A percentile compares a stretch with the other conserved stretches of the same genome.
Conservation (phyloP, 2,113 vertebrate species). For the Hippocampus comes region DNA sequence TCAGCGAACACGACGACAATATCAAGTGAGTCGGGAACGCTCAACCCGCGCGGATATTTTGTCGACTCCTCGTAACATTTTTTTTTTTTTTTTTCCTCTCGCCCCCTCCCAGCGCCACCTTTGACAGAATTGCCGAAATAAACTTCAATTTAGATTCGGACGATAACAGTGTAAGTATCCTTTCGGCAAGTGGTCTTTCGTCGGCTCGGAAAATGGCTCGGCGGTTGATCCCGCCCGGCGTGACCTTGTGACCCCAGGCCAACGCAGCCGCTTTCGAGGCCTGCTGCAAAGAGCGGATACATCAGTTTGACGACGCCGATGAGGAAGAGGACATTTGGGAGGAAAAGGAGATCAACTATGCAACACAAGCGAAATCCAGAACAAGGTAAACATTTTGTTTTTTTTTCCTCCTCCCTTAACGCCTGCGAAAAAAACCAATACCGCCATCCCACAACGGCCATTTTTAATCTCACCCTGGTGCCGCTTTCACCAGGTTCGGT, state of each 20-base stretch:
- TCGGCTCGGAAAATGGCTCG: too few species aligned
- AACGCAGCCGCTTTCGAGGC: conserved; percentile 89
- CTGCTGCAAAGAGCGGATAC: conserved; percentile 90
- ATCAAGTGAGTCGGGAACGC: conserved; percentile 78
- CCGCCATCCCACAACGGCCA: not conserved
- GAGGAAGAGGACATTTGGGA: conserved; percentile 98
- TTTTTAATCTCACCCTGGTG: not conserved
- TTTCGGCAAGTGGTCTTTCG: not conserved
- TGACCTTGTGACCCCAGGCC: conserved; percentile 69
- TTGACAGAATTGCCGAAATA: conserved; percentile 93
- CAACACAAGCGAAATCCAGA: conserved; percentile 83
- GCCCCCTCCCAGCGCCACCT: conserved; percentile 78
- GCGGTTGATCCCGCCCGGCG: not conserved
- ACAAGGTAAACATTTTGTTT: conserved; percentile 74
- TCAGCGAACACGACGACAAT: conserved; percentile 92
- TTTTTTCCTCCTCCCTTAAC: too few species aligned
- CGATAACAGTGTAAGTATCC: conserved; percentile 87
- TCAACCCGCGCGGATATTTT: not conserved
- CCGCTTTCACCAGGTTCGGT: conserved; percentile 77
- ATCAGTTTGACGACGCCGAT: conserved; percentile 89
- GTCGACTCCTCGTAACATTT: not conserved
- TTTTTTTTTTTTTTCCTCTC: not conserved
- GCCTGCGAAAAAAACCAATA: too few species aligned
- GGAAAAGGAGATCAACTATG: conserved; percentile 85
- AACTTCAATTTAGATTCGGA: conserved; percentile 90